Evolutionary conservation across 37 sponge, comb jelly and placozoan genomes (phyloP).

Genomic region (Oopsacas minuta): DNA sequence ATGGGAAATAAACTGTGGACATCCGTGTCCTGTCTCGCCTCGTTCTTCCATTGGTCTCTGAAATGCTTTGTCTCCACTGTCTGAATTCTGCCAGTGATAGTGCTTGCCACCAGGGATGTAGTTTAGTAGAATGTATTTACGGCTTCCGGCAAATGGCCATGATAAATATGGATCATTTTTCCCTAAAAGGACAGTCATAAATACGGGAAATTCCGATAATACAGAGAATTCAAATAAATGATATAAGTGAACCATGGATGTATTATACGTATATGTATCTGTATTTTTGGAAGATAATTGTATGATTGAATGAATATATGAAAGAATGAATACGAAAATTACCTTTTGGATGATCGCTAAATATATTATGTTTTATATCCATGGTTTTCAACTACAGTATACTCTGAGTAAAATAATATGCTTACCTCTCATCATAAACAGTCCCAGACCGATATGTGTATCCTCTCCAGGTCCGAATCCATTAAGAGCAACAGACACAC

Average conservation of each 20-base stretch:
- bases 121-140: background rate
- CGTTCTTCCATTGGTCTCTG: background rate
- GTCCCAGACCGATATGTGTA: background rate
- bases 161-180: background rate
- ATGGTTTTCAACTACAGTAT: too few species aligned
- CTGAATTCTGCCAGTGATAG: background rate
- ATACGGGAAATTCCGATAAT: too few species aligned
- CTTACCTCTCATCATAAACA: slow-evolving; percentile 18
- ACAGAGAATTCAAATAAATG: too few species aligned
- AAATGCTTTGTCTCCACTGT: background rate
- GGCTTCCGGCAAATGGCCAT: background rate
- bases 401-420: too few species aligned
- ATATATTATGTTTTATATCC: too few species aligned
- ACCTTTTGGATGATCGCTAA: too few species aligned
- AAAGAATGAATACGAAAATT: too few species aligned
- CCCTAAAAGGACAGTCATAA: background rate
- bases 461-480: slow-evolving; percentile 10
- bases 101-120: background rate
- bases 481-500: background rate
- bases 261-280: too few species aligned
- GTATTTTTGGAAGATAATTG: too few species aligned
- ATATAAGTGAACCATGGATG: too few species aligned
- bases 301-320: too few species aligned
- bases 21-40: background rate
- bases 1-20: slow-evolving; percentile 16